A percentile compares a stretch with the other conserved stretches of the same genome.
phyloP scores from a whole-genome alignment of 2,797 vertebrate species.

The Discoglossus pictus region DNA sequence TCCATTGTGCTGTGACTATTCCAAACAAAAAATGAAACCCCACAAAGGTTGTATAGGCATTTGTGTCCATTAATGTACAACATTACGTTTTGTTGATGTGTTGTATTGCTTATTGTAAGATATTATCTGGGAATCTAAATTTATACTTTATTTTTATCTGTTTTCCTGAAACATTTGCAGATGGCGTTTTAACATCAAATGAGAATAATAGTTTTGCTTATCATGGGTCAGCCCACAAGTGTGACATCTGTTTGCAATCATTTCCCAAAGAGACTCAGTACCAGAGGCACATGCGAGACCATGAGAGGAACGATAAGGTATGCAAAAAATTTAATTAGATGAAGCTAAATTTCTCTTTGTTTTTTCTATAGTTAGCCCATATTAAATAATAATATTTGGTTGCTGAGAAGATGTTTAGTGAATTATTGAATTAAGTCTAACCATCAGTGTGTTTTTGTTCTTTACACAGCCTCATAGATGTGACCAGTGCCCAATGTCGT shows the following conservation, averaged over 20 bases:
- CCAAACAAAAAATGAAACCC: too few species aligned
- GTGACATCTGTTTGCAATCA: conserved; percentile 85
- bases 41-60: too few species aligned
- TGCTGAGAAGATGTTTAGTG: too few species aligned
- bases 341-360: too few species aligned
- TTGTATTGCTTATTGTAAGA: too few species aligned
- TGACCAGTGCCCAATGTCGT: conserved; percentile 91
- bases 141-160: too few species aligned
- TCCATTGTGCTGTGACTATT: too few species aligned
- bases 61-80: too few species aligned
- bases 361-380: too few species aligned
- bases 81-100: too few species aligned
- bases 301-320: conserved; percentile 95
- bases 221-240: conserved; percentile 81
- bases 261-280: conserved; percentile 91
- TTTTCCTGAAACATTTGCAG: conserved; percentile 63
- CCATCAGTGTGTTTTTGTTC: conserved; percentile 49
- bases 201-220: conserved; percentile 71
- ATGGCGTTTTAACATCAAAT: conserved; percentile 72
- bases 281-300: conserved; percentile 91
- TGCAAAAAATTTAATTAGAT: neutral
- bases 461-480: conserved; percentile 89
- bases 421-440: too few species aligned
- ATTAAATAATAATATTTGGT: neutral
- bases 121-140: too few species aligned